A percentile compares a stretch with the other conserved stretches of the same genome.
Conservation (phyloP, 2,113 vertebrate species). For the Tamias sibiricus region DNA sequence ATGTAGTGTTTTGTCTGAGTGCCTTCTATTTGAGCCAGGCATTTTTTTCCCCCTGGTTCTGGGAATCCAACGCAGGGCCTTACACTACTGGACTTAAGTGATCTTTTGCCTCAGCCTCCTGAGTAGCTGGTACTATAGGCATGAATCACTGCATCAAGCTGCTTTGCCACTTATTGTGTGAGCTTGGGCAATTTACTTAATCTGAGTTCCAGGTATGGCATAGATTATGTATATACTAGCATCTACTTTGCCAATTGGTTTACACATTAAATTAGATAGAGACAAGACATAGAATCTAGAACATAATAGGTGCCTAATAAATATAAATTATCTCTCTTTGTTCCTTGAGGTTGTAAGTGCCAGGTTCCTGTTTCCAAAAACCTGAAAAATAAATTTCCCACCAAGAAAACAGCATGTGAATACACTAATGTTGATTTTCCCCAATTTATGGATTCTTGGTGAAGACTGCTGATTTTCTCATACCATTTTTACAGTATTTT, state of each 20-base stretch:
- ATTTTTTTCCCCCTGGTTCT: background rate
- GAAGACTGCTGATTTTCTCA: background rate
- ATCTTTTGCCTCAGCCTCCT: background rate
- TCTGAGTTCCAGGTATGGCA: background rate
- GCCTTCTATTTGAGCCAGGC: background rate
- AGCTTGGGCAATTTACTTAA: slow-evolving; percentile 24
- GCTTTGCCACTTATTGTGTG: slow-evolving; percentile 30
- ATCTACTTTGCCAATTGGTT: background rate
- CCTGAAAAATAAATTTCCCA: background rate
- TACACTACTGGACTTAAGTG: background rate
- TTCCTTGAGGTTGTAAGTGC: background rate
- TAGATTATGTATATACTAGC: background rate
- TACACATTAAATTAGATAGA: slow-evolving; percentile 37
- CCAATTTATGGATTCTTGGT: slow-evolving; percentile 5
- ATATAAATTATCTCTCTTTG: slow-evolving; percentile 38
- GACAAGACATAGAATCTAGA: slow-evolving; percentile 1
- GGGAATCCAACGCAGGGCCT: background rate
- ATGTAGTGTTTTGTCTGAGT: slow-evolving; percentile 19
- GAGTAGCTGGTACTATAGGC: background rate
- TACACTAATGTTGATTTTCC: slow-evolving; percentile 1
- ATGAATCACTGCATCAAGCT: background rate
- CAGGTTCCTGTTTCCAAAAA: slow-evolving; percentile 5
- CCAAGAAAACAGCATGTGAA: background rate
- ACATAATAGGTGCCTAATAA: background rate
- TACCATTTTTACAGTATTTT: background rate